Evolutionary conservation across 2,888 invertebrate species (phyloP), one percentile per base, ranked within the genome.

Genomic region (Ormyrus nitidulus): DNA sequence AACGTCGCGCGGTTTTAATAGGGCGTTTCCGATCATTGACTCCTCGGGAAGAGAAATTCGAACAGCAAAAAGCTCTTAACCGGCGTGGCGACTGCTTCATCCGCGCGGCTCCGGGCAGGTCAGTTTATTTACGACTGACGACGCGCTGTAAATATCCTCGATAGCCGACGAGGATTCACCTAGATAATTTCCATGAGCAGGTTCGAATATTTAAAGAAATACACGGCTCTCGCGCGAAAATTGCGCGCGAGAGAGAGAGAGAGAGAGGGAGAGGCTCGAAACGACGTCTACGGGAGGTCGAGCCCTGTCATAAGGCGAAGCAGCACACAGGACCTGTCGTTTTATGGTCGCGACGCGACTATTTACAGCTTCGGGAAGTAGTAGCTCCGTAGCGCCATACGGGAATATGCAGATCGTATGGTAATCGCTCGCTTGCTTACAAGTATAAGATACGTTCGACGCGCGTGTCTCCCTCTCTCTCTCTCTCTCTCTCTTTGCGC

Each of bases 361-460:
- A 87, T 86, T 87, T 85, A 84, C 85, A 84, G 83, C 83, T 81
- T 84, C 84, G 85, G 83, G 85, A 86, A 86, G 86, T 84, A 83
- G 84, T 73, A 81, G 85, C 85, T 46, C 11, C 13, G 9, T 44
- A 66, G 66, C 81, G 85, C 83, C 85, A 83, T 83, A 84, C 66
- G 44, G 13, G 85, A 86, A 86, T 88, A 89, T 88, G 88, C 88
- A 88, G 88, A 89, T 89, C 86, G 86, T 88, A 89, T 89, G 89
- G 85, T 88, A 88, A 89, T 89, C 84, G 82, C 44, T 11, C 11
- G 53, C n/a, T n/a, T 19, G 11, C 34, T 5, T 34, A 66, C 73
- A 34, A 34, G 34, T 34, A 34, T 34, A 34, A 34, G 34, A 85
- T 85, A 85, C 85, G 85, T 86, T 85, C 85, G 86, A 85, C 85